phyloP scores from a whole-genome alignment of 2,797 vertebrate species.

The Galago senegalensis region DNA sequence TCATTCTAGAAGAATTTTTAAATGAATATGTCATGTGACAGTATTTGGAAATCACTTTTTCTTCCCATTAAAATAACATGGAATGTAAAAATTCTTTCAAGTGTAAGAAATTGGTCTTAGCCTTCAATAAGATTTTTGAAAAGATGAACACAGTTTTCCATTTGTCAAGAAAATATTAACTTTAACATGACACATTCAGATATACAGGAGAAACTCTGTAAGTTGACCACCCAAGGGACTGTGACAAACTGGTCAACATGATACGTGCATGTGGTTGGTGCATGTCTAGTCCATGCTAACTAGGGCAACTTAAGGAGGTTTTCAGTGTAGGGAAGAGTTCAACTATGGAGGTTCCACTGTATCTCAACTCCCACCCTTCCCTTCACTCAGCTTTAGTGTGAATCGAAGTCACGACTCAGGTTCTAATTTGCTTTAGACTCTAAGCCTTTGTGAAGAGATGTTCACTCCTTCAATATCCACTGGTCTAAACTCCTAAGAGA shows the following conservation, averaged over 20 bases:
- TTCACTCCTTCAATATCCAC: too few species aligned
- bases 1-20: background rate
- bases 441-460: background rate
- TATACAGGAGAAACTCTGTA: too few species aligned
- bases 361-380: background rate
- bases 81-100: background rate
- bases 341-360: too few species aligned
- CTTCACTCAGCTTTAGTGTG: background rate
- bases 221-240: too few species aligned
- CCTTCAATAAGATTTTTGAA: background rate
- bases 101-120: background rate
- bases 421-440: background rate
- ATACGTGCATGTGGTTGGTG: too few species aligned
- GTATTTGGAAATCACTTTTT: background rate
- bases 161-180: background rate
- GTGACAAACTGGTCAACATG: too few species aligned
- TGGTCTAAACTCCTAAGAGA: too few species aligned
- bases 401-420: background rate
- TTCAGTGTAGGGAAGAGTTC: too few species aligned
- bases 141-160: background rate
- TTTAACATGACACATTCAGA: background rate
- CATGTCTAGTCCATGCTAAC: too few species aligned
- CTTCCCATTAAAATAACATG: background rate
- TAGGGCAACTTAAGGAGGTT: too few species aligned
- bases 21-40: constrained; percentile 47